phyloP scores from a whole-genome alignment of 2,797 vertebrate species.

The Micrastur ruficollis region DNA sequence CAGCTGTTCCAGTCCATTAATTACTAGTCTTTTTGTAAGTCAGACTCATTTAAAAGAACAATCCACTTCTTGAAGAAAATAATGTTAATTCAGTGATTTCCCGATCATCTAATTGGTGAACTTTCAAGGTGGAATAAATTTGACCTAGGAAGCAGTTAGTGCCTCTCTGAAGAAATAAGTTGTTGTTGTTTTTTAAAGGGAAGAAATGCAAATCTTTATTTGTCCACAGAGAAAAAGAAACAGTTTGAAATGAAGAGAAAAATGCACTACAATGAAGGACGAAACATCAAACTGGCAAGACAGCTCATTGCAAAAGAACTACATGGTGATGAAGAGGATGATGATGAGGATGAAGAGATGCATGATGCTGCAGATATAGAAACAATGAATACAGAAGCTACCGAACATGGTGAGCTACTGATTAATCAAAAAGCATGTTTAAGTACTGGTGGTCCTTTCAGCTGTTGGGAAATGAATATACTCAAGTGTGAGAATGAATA shows the following conservation, averaged over 20 bases:
- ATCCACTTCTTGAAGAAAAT: not conserved
- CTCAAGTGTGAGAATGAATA: not conserved
- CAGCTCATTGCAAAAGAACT: conserved; percentile 94
- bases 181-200: not conserved
- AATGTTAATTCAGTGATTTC: not conserved
- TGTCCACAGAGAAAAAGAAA: conserved; percentile 86
- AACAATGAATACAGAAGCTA: conserved; percentile 83
- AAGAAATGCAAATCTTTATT: not conserved
- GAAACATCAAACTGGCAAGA: conserved; percentile 94
- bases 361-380: conserved; percentile 83
- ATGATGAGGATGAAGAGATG: conserved; percentile 83
- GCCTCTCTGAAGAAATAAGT: not conserved
- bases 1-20: not conserved
- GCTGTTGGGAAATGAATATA: not conserved
- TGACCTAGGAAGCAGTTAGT: not conserved
- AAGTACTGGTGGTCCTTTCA: not conserved
- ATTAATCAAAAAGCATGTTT: not conserved
- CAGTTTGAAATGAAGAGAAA: conserved; percentile 98
- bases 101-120: not conserved
- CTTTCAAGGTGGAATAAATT: not conserved
- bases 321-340: conserved; percentile 82
- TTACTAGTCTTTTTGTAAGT: not conserved
- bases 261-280: conserved; percentile 95
- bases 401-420: conserved; percentile 48
- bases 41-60: not conserved